Evolutionary conservation across 2,797 vertebrate species (phyloP), one percentile per base, ranked within the genome.

Genomic region (Peromyscus attwateri): DNA sequence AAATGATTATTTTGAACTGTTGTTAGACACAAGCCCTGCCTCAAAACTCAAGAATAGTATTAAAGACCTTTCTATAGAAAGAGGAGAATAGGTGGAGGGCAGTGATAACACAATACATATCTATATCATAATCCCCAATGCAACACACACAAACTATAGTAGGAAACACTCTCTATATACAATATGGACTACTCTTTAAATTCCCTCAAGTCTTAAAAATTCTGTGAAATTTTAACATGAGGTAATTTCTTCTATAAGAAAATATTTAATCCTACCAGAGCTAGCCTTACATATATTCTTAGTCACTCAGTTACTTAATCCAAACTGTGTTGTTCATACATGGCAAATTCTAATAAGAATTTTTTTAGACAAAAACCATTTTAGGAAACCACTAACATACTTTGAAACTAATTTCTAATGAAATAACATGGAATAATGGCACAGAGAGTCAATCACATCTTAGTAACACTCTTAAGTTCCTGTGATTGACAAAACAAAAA

Each of bases 391-490:
- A 93, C 7, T 5, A 95, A 37, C 6, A 76, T 60, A 87, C 80
- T 62, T 91, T 71, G 57, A 94, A 97, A 40, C 77, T 92, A 96
- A 87, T 43, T 92, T 91, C 25, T 90, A 96, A 64, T 92, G 14
- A 80, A 89, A 37, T 66, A 68, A 43, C 7, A 70, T 21, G 84
- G 6, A n/a, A 91, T 40, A 55, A 81, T 21, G 57, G 17, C 60
- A 73, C 62, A 85, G 43, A 90, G 4, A 89, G 4, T 34, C n/a
- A 10, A 49, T 84, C 57, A 62, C 77, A 97, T 87, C 27, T 75
- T 92, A 97, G 92, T 64, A 73, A 97, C 85, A 66, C 23, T 85
- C 75, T 77, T 60, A 97, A 96, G 82, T 97, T 27, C 10, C 91
- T 93, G 37, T 46, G 60, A 46, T 31, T 84, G 40, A 46, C 60